Base-by-base conservation (phyloP, 2,888 invertebrate species). In the Crossocerus cetratus region DNA sequence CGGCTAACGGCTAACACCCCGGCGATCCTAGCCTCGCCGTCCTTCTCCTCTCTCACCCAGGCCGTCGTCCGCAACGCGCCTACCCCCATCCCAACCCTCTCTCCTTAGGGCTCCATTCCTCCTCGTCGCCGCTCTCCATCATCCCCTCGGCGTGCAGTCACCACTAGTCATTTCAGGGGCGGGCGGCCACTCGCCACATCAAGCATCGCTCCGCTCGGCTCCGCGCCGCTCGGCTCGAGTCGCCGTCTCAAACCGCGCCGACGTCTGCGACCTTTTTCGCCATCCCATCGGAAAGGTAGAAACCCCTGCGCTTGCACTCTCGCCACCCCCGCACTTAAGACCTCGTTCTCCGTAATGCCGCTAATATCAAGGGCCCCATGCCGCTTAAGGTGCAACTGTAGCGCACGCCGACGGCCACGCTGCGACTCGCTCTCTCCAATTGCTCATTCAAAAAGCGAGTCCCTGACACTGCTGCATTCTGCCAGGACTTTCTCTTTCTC, bases 141-240 rank as follows among this genome's bases (percentile, higher is more conserved):
- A 20, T 43, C 14, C 11, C 42, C 44, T 16, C 53, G 11, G 42
- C 42, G 57, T 56, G 21, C 77, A 84, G 81, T 80, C 83, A 76
- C 83, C 81, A 83, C 83, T 84, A 85, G 84, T 84, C 85, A 83
- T 85, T 85, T 85, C 83, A 78, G 81, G 76, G 72, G 70, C 82
- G 72, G 72, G 70, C 82, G 72, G 72, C 74, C 80, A 72, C 77
- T 82, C 82, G 77, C 75, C 65, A 76, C 78, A 80, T 82, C 80
- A 11, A 32, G 32, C 32, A 32, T 32, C 8, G 32, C 32, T 32
- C 32, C 11, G 32, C 32, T 23, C 23, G 5, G 32, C 32, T 32
- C 11, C 32, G 32, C 32, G 5, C 8, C 8, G 74, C 82, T 76
- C 77, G 81, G 66, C 65, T 73, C 59, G 69, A 66, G 54, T 32